A percentile compares a stretch with the other conserved stretches of the same genome.
Conservation (phyloP, 2,888 invertebrate species). For the Parnassius apollo region DNA sequence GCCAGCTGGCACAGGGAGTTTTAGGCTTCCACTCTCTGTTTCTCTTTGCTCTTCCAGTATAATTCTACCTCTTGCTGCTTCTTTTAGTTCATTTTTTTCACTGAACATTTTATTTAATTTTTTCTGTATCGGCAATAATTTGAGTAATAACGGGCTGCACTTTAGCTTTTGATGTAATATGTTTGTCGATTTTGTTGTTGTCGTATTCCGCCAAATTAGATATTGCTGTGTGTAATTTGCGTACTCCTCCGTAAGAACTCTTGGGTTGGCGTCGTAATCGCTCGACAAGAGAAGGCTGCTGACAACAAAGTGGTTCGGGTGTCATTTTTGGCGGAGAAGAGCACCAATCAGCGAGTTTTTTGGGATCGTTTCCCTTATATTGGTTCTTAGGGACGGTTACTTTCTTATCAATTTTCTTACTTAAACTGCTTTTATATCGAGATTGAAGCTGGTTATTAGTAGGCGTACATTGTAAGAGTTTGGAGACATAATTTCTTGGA, state of each 20-base stretch:
- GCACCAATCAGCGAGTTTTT: constrained; percentile 32
- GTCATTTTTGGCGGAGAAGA: constrained; percentile 26
- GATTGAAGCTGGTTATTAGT: background rate
- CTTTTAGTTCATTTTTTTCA: constrained; percentile 33
- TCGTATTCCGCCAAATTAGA: background rate
- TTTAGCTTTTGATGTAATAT: background rate
- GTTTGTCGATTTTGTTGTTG: background rate
- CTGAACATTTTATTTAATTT: constrained; percentile 26
- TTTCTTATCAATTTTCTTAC: constrained; percentile 25
- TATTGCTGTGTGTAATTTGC: constrained; percentile 17
- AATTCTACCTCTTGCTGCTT: constrained; percentile 45
- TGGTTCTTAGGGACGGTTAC: constrained; percentile 19
- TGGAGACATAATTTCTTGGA: background rate
- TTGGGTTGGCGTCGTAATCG: constrained; percentile 12
- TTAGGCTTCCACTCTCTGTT: constrained; percentile 29
- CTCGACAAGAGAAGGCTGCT: constrained; percentile 24
- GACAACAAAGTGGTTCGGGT: constrained; percentile 28
- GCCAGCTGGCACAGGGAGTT: constrained; percentile 39
- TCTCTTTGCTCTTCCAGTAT: constrained; percentile 18
- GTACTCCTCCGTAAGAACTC: constrained; percentile 6
- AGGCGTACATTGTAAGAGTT: background rate
- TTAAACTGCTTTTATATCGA: background rate
- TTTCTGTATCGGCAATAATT: constrained; percentile 13
- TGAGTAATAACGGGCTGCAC: background rate
- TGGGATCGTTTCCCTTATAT: constrained; percentile 8